phyloP scores from a whole-genome alignment of 1,140 invertebrate genomes.

The Subanguina moxae region DNA sequence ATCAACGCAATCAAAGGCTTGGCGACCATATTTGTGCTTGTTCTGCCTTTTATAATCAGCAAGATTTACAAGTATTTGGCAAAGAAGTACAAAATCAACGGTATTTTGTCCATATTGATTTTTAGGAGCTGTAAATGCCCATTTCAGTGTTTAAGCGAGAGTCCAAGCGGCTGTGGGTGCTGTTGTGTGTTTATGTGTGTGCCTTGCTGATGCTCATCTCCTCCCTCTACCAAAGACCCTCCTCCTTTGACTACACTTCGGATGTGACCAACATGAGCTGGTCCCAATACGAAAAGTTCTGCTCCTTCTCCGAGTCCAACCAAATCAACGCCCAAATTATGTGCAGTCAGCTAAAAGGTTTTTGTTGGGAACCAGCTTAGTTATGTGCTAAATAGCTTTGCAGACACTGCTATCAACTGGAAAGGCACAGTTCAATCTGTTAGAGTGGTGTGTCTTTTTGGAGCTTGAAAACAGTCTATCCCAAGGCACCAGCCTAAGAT shows the following conservation, averaged over 20 bases:
- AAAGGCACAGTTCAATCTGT: conserved; percentile 51
- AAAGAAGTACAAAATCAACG: conserved; percentile 43
- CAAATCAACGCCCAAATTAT: conserved; percentile 37
- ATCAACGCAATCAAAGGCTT: conserved; percentile 41
- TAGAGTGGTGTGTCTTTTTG: conserved; percentile 23
- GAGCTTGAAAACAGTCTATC: too few relatives aligned
- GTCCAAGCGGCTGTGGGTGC: conserved; percentile 39
- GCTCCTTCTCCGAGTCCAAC: conserved; percentile 34
- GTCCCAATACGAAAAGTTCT: conserved; percentile 47
- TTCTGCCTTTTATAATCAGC: conserved; percentile 41
- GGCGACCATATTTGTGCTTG: conserved; percentile 45
- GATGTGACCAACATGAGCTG: conserved; percentile 54
- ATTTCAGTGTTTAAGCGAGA: conserved; percentile 31
- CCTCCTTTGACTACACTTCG: conserved; percentile 34
- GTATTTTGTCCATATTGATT: conserved; percentile 22
- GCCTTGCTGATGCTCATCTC: conserved; percentile 50
- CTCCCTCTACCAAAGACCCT: conserved; percentile 48
- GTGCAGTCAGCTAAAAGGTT: conserved; percentile 51
- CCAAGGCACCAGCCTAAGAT: too few relatives aligned
- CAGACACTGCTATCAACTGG: conserved; percentile 49
- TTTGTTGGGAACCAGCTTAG: neutral
- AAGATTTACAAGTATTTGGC: conserved; percentile 41
- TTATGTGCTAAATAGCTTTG: neutral
- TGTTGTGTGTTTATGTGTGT: conserved; percentile 45
- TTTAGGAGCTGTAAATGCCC: neutral